These are phyloP conservation scores for Pecten maximus DNA, from an alignment of 2,888 invertebrate genomes.

Conservation along the genomic window DNA sequence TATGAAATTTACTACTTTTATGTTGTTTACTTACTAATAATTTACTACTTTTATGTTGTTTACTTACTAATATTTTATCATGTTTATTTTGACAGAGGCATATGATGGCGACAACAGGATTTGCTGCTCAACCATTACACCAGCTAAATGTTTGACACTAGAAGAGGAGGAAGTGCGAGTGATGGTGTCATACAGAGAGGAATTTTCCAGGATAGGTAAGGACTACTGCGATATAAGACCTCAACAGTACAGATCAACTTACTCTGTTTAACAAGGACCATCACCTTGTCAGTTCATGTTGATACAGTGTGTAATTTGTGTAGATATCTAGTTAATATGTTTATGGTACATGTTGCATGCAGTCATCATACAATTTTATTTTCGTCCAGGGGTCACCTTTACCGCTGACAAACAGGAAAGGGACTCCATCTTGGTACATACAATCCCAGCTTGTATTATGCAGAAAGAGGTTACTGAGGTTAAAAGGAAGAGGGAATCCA, in stretches of 20 bases:
- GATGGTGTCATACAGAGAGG: constrained; percentile 84
- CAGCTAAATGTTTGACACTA: constrained; percentile 70
- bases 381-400: constrained; percentile 69
- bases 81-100: constrained; percentile 61
- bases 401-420: constrained; percentile 55
- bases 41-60: no score
- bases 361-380: background rate
- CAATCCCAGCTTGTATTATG: constrained; percentile 73
- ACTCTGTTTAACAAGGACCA: no score
- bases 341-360: no score
- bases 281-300: no score
- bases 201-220: constrained; percentile 86
- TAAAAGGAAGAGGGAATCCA: constrained; percentile 60
- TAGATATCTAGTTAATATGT: no score
- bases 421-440: constrained; percentile 63
- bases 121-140: constrained; percentile 64
- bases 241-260: no score
- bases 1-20: no score
- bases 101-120: constrained; percentile 59
- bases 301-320: no score
- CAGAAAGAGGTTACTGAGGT: constrained; percentile 69
- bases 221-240: background rate
- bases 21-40: no score
- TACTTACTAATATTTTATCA: constrained; percentile 5
- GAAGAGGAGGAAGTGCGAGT: constrained; percentile 84